A percentile compares a stretch with the other conserved stretches of the same genome.
Evolutionary conservation across 2,797 vertebrate genomes (phyloP).

Genomic region (Kryptolebias ocellatus): DNA sequence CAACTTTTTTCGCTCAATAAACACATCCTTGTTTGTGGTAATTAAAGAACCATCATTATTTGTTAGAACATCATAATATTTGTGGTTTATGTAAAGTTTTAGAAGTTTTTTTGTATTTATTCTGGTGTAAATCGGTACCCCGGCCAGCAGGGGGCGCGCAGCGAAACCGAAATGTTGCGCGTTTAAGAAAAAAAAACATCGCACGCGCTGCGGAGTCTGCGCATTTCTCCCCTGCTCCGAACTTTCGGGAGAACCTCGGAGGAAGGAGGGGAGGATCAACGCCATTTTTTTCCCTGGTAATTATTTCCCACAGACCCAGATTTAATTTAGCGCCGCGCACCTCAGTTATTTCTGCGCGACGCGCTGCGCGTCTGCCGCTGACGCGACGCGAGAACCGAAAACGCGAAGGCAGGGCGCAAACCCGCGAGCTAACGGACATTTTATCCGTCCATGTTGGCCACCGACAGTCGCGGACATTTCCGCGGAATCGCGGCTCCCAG

Average conservation of each 20-base stretch:
- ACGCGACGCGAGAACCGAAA: rapidly evolving
- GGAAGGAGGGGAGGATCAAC: slow-evolving; percentile 56
- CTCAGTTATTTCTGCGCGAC: rapidly evolving
- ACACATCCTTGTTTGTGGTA: too few species aligned
- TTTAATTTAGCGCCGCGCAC: too few species aligned
- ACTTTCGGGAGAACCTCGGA: slow-evolving; percentile 69
- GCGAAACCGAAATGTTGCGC: slow-evolving; percentile 53
- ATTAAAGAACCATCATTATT: neutral
- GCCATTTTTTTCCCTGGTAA: slow-evolving; percentile 70
- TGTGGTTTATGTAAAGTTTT: neutral
- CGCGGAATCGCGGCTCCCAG: neutral
- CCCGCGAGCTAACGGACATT: slow-evolving; percentile 12
- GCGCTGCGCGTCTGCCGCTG: rapidly evolving
- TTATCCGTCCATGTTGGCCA: slow-evolving; percentile 6
- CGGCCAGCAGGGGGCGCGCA: slow-evolving; percentile 53
- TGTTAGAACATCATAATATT: neutral
- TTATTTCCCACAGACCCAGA: neutral
- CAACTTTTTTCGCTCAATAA: too few species aligned
- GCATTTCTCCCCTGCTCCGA: slow-evolving; percentile 71
- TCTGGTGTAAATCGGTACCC: neutral
- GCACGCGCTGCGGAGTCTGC: slow-evolving; percentile 59
- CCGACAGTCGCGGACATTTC: neutral
- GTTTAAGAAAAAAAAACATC: slow-evolving; percentile 30
- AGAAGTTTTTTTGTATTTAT: slow-evolving; percentile 2
- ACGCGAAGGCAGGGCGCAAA: neutral